Percentiles rank a stretch among this genome's conserved stretches.
Conservation (phyloP, 2,888 invertebrate species). For the Sinopyrophorus schimmeli region DNA sequence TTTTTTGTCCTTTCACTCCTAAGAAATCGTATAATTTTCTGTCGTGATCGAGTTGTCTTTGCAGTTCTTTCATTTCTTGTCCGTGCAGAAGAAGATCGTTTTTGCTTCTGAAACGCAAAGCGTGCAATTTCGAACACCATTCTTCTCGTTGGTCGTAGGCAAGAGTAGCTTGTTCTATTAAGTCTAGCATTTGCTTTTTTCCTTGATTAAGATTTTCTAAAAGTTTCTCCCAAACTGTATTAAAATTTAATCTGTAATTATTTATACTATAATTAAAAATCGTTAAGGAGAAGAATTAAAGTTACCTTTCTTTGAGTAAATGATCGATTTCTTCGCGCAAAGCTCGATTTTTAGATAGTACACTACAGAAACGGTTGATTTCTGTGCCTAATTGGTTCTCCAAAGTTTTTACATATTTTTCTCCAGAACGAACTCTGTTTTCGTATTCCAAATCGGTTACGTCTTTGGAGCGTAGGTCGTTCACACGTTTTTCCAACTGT, state of each 20-base stretch:
- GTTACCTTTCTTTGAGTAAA: conserved; percentile 74
- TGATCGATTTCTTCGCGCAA: conserved; percentile 82
- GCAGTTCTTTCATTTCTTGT: conserved; percentile 87
- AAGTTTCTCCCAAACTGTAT: conserved; percentile 77
- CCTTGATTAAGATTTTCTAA: conserved; percentile 75
- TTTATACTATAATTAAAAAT: no score
- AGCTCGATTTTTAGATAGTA: conserved; percentile 72
- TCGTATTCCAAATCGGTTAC: conserved; percentile 57
- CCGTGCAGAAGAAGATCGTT: conserved; percentile 67
- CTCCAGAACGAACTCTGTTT: conserved; percentile 58
- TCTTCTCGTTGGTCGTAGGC: conserved; percentile 89
- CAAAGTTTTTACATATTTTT: conserved; percentile 63
- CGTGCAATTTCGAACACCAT: conserved; percentile 77
- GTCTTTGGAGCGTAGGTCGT: conserved; percentile 52
- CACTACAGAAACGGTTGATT: conserved; percentile 75
- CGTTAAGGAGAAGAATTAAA: no score
- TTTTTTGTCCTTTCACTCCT: conserved; percentile 79
- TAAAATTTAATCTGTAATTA: conserved; percentile 71
- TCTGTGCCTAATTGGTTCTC: conserved; percentile 78
- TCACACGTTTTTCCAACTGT: conserved; percentile 56
- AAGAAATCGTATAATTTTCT: conserved; percentile 83
- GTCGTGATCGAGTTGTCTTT: conserved; percentile 84
- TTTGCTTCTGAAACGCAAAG: conserved; percentile 77
- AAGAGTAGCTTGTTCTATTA: conserved; percentile 85
- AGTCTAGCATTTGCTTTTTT: conserved; percentile 80